phyloP scores from a whole-genome alignment of 2,888 invertebrate species.

The Mallateleia sp. region DNA sequence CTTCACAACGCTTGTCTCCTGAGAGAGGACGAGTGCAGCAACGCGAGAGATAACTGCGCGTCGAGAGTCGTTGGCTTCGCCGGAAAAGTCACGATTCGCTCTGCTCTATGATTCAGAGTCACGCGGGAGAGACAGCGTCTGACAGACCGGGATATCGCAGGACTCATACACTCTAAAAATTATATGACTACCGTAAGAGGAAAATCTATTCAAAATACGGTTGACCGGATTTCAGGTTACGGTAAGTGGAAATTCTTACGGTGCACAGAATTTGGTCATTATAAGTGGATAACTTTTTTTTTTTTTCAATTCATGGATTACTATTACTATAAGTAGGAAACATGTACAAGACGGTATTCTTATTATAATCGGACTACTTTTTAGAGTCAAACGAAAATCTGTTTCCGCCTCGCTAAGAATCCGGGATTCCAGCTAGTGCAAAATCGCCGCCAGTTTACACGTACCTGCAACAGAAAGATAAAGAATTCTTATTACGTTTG shows the following conservation, averaged over 20 bases:
- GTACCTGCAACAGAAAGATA: constrained; percentile 64
- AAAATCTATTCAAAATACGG: too few species aligned
- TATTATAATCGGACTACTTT: too few species aligned
- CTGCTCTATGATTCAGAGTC: constrained; percentile 73
- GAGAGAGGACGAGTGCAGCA: constrained; percentile 69
- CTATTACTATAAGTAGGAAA: too few species aligned
- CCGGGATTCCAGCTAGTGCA: constrained; percentile 55
- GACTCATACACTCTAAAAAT: too few species aligned
- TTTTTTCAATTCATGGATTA: too few species aligned
- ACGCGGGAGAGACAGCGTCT: constrained; percentile 76
- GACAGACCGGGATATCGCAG: constrained; percentile 73
- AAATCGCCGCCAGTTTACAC: constrained; percentile 62
- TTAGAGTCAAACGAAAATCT: constrained; percentile 61
- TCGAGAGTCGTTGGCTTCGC: constrained; percentile 80
- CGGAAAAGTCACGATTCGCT: constrained; percentile 79
- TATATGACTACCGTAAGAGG: too few species aligned
- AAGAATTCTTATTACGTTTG: constrained; percentile 40
- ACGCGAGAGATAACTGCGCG: constrained; percentile 80
- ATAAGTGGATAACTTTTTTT: too few species aligned
- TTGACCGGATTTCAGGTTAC: too few species aligned
- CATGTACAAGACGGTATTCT: too few species aligned
- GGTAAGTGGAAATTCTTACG: too few species aligned
- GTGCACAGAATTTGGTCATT: too few species aligned
- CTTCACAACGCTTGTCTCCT: constrained; percentile 65
- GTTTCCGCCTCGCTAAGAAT: constrained; percentile 54